These are phyloP conservation scores for Acromyrmex charruanus DNA, from an alignment of 1,140 invertebrate species.

Conservation along the genomic window DNA sequence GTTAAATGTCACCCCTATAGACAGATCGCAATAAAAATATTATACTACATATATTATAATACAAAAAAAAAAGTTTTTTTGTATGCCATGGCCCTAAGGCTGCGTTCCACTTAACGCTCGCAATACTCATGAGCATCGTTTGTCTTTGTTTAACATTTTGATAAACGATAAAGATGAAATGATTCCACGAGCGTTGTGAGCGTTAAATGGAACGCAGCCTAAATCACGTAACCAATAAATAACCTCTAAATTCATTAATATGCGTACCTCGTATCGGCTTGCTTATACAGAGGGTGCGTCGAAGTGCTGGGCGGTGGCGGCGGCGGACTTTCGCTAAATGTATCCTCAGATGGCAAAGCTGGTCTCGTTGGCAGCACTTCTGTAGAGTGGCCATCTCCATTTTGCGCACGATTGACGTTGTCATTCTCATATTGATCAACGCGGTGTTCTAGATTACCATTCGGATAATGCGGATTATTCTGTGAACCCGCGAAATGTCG, in stretches of 20 bases:
- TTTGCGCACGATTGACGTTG: slow-evolving; percentile 71
- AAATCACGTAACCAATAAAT: neutral
- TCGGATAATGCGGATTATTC: slow-evolving; percentile 77
- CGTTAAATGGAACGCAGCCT: no score
- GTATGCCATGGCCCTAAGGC: no score
- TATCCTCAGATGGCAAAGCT: slow-evolving; percentile 78
- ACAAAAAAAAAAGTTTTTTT: no score
- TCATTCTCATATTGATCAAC: slow-evolving; percentile 78
- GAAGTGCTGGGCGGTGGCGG: slow-evolving; percentile 90
- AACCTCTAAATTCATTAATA: neutral
- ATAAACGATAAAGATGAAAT: no score
- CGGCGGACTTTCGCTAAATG: slow-evolving; percentile 88
- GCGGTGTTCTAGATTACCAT: slow-evolving; percentile 73
- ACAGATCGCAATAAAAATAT: no score
- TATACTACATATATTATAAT: no score
- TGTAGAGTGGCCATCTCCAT: slow-evolving; percentile 39
- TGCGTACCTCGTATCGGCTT: slow-evolving; percentile 81
- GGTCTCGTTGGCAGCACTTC: slow-evolving; percentile 72
- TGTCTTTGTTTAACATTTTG: no score
- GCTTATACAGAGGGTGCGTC: slow-evolving; percentile 91
- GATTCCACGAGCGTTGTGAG: no score
- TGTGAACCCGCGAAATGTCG: slow-evolving; percentile 69
- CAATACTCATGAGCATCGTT: no score
- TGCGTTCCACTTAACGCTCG: no score
- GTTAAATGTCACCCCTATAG: no score